phyloP scores from a whole-genome alignment of 2,888 invertebrate species.

The Drosophila subsilvestris region DNA sequence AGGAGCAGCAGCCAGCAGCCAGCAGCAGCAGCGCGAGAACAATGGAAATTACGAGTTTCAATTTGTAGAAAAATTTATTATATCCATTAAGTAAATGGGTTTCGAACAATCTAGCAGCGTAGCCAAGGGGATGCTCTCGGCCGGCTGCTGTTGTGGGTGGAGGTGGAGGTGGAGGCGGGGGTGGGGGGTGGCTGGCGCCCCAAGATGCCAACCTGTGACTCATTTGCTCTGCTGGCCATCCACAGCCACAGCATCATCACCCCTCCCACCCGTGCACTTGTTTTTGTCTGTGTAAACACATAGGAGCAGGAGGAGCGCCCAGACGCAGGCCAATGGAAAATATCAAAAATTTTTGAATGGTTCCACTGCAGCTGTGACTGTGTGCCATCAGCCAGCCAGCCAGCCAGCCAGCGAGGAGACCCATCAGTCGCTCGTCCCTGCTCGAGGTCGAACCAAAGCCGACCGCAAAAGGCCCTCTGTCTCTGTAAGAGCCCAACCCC shows the following conservation, averaged over 20 bases:
- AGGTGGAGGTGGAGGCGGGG: no score
- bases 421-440: slow-evolving; percentile 3
- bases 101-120: slow-evolving; percentile 70
- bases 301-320: not conserved
- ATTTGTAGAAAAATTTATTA: slow-evolving; percentile 84
- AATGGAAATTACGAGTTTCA: slow-evolving; percentile 83
- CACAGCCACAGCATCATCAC: not conserved
- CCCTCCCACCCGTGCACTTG: not conserved
- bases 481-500: not conserved
- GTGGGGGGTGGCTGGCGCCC: not conserved
- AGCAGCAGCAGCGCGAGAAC: slow-evolving; percentile 67
- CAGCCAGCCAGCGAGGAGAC: not conserved
- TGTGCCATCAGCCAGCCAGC: slow-evolving; percentile 31
- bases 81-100: slow-evolving; percentile 84
- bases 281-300: slow-evolving; percentile 33
- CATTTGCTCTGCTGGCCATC: slow-evolving; percentile 25
- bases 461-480: slow-evolving; percentile 51
- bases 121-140: not conserved
- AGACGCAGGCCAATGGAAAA: slow-evolving; percentile 65
- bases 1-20: slow-evolving; percentile 24
- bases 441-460: slow-evolving; percentile 49
- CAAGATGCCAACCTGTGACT: slow-evolving; percentile 43
- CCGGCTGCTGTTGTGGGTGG: not conserved
- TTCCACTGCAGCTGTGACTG: slow-evolving; percentile 62
- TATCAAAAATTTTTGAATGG: slow-evolving; percentile 77